Percentiles rank a stretch among this genome's conserved stretches.
Evolutionary conservation across 2,888 invertebrate genomes (phyloP).

Genomic region (Drosophila demipolita): DNA sequence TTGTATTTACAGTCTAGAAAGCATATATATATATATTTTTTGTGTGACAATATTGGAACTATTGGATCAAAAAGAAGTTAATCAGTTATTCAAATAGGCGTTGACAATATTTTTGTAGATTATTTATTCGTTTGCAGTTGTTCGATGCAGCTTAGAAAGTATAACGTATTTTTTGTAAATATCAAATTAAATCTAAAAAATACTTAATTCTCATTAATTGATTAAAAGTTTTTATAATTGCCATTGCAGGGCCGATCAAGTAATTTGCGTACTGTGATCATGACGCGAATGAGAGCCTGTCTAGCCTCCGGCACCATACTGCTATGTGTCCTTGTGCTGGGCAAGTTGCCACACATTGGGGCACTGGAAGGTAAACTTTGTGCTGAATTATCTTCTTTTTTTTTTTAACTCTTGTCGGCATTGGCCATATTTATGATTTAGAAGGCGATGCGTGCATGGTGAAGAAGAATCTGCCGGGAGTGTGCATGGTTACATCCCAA

Average conservation of each 20-base stretch:
- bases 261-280: conserved; percentile 3
- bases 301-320: neutral
- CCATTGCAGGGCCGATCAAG: neutral
- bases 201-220: neutral
- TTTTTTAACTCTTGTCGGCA: neutral
- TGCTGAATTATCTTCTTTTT: too few species aligned
- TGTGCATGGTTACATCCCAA: conserved; percentile 58
- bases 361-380: conserved; percentile 38
- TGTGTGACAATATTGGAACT: neutral
- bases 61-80: neutral
- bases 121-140: neutral
- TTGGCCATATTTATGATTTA: conserved; percentile 13
- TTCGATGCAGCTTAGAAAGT: too few species aligned
- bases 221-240: neutral
- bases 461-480: conserved; percentile 51
- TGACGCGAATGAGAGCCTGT: conserved; percentile 8
- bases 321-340: conserved; percentile 18
- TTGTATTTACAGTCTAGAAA: neutral
- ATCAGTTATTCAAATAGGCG: too few species aligned
- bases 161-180: too few species aligned
- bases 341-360: conserved; percentile 10
- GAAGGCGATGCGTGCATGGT: conserved; percentile 60
- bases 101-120: too few species aligned
- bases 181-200: too few species aligned
- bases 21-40: neutral